These are phyloP conservation scores for Megatriorchis doriae DNA, from an alignment of 2,113 vertebrate species.

Conservation along the genomic window DNA sequence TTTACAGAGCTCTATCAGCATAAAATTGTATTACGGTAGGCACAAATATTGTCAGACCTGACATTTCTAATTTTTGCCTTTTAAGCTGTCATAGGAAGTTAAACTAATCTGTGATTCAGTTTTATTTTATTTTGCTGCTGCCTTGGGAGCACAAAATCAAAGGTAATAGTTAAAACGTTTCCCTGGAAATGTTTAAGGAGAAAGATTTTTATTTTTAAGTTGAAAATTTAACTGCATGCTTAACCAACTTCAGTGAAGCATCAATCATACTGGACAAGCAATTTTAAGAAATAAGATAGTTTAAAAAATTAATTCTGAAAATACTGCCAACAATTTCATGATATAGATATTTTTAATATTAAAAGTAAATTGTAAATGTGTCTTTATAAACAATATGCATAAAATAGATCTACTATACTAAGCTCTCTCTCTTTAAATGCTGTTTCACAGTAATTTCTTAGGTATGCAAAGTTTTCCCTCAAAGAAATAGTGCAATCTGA, in stretches of 20 bases:
- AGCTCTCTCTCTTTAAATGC: constrained; percentile 74
- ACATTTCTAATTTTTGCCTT: not conserved
- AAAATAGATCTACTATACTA: constrained; percentile 82
- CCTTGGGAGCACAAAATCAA: not conserved
- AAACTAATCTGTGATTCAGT: not conserved
- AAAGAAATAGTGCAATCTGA: constrained; percentile 78
- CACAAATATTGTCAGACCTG: not conserved
- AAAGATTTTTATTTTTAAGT: constrained; percentile 31
- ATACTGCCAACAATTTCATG: constrained; percentile 64
- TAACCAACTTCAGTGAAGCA: constrained; percentile 37
- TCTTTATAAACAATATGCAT: constrained; percentile 86
- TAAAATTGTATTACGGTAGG: not conserved
- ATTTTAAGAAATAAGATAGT: constrained; percentile 40
- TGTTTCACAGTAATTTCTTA: constrained; percentile 82
- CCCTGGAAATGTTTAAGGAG: constrained; percentile 31
- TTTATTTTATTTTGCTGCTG: not conserved
- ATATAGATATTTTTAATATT: constrained; percentile 83
- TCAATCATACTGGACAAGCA: constrained; percentile 42
- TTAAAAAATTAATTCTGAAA: constrained; percentile 53
- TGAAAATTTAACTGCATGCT: constrained; percentile 33
- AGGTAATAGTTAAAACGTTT: not conserved
- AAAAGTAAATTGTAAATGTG: constrained; percentile 84
- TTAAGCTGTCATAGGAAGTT: not conserved
- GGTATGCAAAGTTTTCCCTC: constrained; percentile 72
- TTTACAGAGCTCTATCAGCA: not conserved